These are phyloP conservation scores for Orestias chungarensis DNA, from an alignment of 2,797 vertebrate genomes.

Conservation along the genomic window DNA sequence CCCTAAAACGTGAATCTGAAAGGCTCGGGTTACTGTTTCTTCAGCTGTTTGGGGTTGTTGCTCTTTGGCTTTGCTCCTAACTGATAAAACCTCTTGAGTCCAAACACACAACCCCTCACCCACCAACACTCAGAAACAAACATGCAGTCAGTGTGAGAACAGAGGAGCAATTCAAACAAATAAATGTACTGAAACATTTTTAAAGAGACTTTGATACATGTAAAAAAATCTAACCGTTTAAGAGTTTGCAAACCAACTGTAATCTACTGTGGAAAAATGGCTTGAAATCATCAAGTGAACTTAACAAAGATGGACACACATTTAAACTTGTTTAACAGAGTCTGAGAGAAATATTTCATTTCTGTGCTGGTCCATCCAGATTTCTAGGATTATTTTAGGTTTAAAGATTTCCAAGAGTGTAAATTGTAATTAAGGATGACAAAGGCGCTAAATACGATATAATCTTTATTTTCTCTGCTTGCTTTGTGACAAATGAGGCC, in stretches of 20 bases:
- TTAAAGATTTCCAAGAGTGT: background rate
- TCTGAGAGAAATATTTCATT: background rate
- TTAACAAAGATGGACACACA: too few species aligned
- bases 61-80: slow-evolving; percentile 67
- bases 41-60: slow-evolving; percentile 81
- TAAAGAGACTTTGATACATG: background rate
- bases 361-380: background rate
- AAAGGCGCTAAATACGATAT: too few species aligned
- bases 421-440: too few species aligned
- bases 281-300: too few species aligned
- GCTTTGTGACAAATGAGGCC: too few species aligned
- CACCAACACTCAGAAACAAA: background rate
- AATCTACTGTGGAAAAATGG: too few species aligned
- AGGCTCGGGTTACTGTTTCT: slow-evolving; percentile 80
- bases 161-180: slow-evolving; percentile 24
- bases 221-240: too few species aligned
- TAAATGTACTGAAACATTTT: slow-evolving; percentile 2
- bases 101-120: slow-evolving; percentile 47
- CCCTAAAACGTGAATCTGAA: slow-evolving; percentile 31
- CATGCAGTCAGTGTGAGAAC: slow-evolving; percentile 50
- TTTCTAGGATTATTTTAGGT: background rate
- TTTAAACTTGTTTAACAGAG: background rate
- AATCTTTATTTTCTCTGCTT: too few species aligned
- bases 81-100: slow-evolving; percentile 62
- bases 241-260: too few species aligned